A percentile compares a stretch with the other conserved stretches of the same genome.
Conservation (phyloP, 1,140 invertebrate genomes). For the Cephus cinctus region DNA sequence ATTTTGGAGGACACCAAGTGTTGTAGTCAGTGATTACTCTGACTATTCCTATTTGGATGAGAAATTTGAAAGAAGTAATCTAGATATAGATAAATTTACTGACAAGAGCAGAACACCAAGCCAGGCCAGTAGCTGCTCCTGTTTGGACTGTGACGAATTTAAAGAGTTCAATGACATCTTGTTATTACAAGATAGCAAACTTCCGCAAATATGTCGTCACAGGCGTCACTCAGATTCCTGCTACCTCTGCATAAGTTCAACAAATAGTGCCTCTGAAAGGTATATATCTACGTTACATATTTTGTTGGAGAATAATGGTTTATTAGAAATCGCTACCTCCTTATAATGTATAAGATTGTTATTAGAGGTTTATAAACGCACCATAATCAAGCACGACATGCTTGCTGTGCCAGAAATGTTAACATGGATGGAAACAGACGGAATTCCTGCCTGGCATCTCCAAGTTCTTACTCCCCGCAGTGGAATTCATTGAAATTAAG, state of each 20-base stretch:
- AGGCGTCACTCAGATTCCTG: slow-evolving; percentile 47
- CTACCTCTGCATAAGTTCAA: slow-evolving; percentile 31
- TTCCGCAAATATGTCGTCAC: slow-evolving; percentile 35
- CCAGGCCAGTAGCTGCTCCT: slow-evolving; percentile 47
- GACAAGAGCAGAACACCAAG: slow-evolving; percentile 36
- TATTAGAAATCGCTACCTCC: no score
- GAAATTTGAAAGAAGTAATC: slow-evolving; percentile 42
- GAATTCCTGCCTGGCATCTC: slow-evolving; percentile 43
- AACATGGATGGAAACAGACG: slow-evolving; percentile 24
- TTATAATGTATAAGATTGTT: no score
- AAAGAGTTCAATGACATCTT: slow-evolving; percentile 35
- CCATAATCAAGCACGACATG: no score
- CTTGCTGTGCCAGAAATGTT: slow-evolving; percentile 12
- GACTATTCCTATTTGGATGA: slow-evolving; percentile 62
- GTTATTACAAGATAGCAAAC: slow-evolving; percentile 20
- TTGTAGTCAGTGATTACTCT: slow-evolving; percentile 81
- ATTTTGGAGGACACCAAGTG: slow-evolving; percentile 74
- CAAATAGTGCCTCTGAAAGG: slow-evolving; percentile 16
- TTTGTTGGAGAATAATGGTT: no score
- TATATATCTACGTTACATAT: no score
- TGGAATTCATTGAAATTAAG: no score
- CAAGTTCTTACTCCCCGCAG: slow-evolving; percentile 26
- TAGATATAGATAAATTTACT: slow-evolving; percentile 40
- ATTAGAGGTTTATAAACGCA: no score
- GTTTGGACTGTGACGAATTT: slow-evolving; percentile 44